Percentiles rank a stretch among this genome's conserved stretches.
Evolutionary conservation across 1,140 invertebrate species (phyloP).

Genomic region (Sminthurinus signatus): DNA sequence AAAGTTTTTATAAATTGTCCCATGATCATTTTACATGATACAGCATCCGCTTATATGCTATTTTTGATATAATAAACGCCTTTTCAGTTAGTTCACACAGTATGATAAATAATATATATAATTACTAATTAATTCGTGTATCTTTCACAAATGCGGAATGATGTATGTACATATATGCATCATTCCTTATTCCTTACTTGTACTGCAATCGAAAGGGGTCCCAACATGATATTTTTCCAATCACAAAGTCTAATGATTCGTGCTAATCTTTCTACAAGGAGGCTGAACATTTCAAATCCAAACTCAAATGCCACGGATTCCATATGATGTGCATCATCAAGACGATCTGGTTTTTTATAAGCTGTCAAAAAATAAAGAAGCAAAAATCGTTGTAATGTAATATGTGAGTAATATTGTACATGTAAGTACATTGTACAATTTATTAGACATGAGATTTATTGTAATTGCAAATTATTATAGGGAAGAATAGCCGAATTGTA

Average conservation of each 20-base stretch:
- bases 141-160: neutral
- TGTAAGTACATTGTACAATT: too few species aligned
- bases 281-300: constrained; percentile 20
- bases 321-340: neutral
- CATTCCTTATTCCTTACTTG: neutral
- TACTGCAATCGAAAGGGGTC: neutral
- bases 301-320: neutral
- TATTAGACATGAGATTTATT: too few species aligned
- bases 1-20: too few species aligned
- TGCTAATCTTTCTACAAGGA: neutral
- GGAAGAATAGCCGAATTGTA: too few species aligned
- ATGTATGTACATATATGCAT: neutral
- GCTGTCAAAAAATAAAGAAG: neutral
- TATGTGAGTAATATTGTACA: constrained; percentile 13
- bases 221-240: constrained; percentile 22
- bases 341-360: neutral
- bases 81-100: too few species aligned
- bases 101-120: too few species aligned
- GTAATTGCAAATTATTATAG: too few species aligned
- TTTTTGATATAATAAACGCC: too few species aligned
- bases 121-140: neutral
- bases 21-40: too few species aligned
- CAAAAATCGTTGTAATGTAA: neutral
- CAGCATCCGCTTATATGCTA: too few species aligned
- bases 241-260: neutral